A percentile compares a stretch with the other conserved stretches of the same genome.
phyloP scores from a whole-genome alignment of 1,140 invertebrate genomes.

The Yoshiicerus persimilis region DNA sequence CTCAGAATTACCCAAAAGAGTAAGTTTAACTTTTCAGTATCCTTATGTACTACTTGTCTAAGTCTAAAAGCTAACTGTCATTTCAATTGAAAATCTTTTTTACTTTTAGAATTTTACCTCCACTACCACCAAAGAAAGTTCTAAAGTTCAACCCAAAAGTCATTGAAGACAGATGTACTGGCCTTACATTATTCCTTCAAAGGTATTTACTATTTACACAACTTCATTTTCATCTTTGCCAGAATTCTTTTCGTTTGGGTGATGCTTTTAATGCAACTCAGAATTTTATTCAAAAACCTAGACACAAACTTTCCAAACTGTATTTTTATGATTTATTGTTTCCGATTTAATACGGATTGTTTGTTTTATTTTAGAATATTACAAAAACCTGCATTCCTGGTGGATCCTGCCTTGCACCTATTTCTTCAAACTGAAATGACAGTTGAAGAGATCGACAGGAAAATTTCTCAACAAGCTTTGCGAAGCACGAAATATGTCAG shows the following conservation, averaged over 20 bases:
- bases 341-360: no score
- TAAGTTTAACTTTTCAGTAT: neutral
- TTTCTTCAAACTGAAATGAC: neutral
- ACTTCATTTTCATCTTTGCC: no score
- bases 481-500: neutral
- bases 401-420: neutral
- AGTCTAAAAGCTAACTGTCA: no score
- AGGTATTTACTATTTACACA: no score
- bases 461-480: neutral
- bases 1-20: constrained; percentile 29
- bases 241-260: neutral
- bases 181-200: neutral
- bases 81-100: neutral
- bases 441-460: neutral
- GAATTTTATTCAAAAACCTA: no score
- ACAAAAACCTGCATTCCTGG: neutral
- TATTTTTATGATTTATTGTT: no score
- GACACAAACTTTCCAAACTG: no score
- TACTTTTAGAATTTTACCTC: neutral
- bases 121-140: neutral
- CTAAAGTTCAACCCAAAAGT: neutral
- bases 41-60: no score
- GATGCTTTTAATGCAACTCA: no score
- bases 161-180: neutral
- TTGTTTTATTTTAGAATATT: neutral